These are phyloP conservation scores for Linhomoeus sp. DNA, from an alignment of 2,888 invertebrate genomes.

Conservation along the genomic window DNA sequence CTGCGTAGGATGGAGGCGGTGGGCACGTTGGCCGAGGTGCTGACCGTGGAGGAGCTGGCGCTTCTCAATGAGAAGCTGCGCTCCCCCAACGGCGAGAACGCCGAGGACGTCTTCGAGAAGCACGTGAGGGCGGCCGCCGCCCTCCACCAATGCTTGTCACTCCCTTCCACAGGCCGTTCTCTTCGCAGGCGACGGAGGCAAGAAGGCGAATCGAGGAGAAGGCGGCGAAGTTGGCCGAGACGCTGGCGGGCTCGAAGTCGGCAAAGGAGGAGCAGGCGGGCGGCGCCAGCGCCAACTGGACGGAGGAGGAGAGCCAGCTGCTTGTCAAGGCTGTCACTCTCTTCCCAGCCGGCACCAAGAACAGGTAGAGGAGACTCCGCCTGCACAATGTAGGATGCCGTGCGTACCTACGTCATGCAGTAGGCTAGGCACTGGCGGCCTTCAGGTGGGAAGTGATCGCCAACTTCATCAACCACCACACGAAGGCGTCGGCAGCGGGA, in stretches of 20 bases:
- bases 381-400: too few relatives aligned
- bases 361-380: slow-evolving; percentile 37
- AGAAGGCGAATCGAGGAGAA: background rate
- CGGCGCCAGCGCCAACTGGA: slow-evolving; percentile 41
- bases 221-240: background rate
- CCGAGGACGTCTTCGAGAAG: too few relatives aligned
- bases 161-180: too few relatives aligned
- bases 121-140: too few relatives aligned
- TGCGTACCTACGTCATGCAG: background rate
- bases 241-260: background rate
- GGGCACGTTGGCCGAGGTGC: too few relatives aligned
- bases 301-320: slow-evolving; percentile 58
- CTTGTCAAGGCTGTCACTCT: slow-evolving; percentile 90
- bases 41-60: too few relatives aligned
- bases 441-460: slow-evolving; percentile 69
- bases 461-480: slow-evolving; percentile 70
- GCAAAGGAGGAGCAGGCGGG: slow-evolving; percentile 8
- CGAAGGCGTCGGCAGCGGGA: slow-evolving; percentile 23
- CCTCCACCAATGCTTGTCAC: too few relatives aligned
- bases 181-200: too few relatives aligned
- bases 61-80: too few relatives aligned
- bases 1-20: too few relatives aligned
- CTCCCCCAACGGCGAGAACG: too few relatives aligned
- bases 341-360: slow-evolving; percentile 87
- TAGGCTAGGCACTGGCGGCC: background rate